A percentile compares a stretch with the other conserved stretches of the same genome.
phyloP scores from a whole-genome alignment of 2,888 invertebrate species.

The Rapana venosa region DNA sequence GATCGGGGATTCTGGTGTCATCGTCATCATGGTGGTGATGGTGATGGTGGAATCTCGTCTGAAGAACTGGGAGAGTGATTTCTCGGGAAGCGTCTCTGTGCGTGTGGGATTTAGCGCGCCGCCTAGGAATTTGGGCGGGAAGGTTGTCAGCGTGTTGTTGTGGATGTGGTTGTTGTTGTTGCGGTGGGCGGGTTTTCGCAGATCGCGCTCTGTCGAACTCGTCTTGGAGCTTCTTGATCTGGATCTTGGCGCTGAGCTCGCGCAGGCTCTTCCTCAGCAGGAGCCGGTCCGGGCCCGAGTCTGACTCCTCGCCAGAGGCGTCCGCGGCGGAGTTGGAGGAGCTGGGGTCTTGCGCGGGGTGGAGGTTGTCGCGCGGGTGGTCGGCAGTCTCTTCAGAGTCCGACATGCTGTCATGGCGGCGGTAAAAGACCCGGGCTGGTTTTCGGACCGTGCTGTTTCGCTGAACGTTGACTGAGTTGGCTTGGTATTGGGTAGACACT shows the following conservation, averaged over 20 bases:
- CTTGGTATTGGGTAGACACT: no score
- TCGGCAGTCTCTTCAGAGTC: not conserved
- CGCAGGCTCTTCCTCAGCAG: constrained; percentile 21
- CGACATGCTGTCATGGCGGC: not conserved
- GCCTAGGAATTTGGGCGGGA: not conserved
- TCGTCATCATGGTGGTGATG: not conserved
- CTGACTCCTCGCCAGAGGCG: not conserved
- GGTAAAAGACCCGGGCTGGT: no score
- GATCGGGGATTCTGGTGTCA: not conserved
- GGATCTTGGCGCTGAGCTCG: constrained; percentile 42
- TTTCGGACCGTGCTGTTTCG: no score
- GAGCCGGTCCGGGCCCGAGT: not conserved
- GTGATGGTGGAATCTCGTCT: no score
- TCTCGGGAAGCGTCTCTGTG: not conserved
- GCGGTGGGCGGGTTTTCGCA: not conserved
- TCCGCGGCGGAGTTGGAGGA: not conserved
- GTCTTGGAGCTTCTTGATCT: constrained; percentile 25
- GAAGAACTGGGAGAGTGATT: not conserved
- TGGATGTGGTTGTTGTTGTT: not conserved
- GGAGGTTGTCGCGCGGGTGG: not conserved
- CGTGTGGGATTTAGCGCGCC: not conserved
- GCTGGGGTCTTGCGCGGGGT: not conserved
- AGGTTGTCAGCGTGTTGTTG: not conserved
- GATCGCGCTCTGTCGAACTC: not conserved
- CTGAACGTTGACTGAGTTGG: no score